Base-by-base conservation (phyloP, 2,888 invertebrate genomes). In the Chrysomela aeneicollis region DNA sequence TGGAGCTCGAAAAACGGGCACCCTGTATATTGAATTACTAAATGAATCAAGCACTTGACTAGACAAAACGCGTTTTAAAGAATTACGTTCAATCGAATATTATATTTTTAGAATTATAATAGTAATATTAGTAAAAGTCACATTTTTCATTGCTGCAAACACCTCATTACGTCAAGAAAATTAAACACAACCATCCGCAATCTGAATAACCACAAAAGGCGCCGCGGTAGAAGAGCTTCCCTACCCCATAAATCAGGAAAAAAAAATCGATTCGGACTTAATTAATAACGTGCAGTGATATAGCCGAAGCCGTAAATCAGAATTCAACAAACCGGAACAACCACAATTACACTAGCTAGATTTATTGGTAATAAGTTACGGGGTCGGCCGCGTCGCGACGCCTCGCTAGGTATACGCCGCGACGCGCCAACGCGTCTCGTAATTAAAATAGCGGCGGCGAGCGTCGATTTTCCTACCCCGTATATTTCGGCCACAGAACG, bases 281-380 rank as follows among this genome's bases (percentile, higher is more conserved):
- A 42, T 42, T 42, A 42, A 42, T 42, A n/a, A 42, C 65, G 59
- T 64, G 58, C 49, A 62, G 60, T 63, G 65, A 64, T 65, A 74
- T 71, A 74, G 72, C 62, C 71, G 64, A 69, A 49, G 71, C 63
- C 59, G 73, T 77, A 77, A 76, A 77, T 77, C 76, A 73, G 69
- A 55, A 60, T 51, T 55, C 74, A 71, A 71, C 77, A 74, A 72
- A 76, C 76, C 75, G 75, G 75, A 74, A 78, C 76, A 65, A 73
- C 74, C 75, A 69, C 77, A 77, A 77, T 77, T 76, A 78, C 73
- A 73, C 74, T 73, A 68, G 71, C 74, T 70, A 76, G 75, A 78
- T 78, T 78, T 78, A 78, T 78, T 76, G 75, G 77, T 76, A 75
- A 78, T 78, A 78, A 78, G 76, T 78, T 77, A 75, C 72, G 73